Evolutionary conservation across 1,140 invertebrate genomes (phyloP).

Genomic region (Scaptomyza pallida): DNA sequence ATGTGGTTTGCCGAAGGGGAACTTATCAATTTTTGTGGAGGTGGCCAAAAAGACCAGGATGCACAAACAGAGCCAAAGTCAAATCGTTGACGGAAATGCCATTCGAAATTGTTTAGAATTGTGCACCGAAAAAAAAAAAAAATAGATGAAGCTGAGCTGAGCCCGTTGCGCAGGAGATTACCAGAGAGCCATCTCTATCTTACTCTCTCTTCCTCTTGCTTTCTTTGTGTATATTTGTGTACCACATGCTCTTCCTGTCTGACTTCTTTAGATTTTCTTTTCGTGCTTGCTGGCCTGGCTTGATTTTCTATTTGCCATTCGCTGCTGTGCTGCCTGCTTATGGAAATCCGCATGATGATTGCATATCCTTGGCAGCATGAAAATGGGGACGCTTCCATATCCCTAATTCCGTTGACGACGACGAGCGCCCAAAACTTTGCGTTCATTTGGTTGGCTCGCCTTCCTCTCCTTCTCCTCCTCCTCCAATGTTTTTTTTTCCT

Average conservation of each 20-base stretch:
- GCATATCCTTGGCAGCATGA: conserved; percentile 76
- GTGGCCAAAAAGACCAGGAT: conserved; percentile 23
- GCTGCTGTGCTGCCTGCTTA: conserved; percentile 63
- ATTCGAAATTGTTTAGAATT: conserved; percentile 82
- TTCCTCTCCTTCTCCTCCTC: conserved; percentile 37
- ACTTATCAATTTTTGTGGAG: conserved; percentile 66
- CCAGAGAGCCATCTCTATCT: conserved; percentile 16
- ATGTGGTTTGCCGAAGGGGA: conserved; percentile 26
- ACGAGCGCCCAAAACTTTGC: conserved; percentile 69
- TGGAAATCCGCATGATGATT: conserved; percentile 83
- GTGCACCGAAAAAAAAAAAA: conserved; percentile 60
- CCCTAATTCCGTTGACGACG: conserved; percentile 61
- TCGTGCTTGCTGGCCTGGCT: conserved; percentile 38
- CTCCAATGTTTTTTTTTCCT: conserved; percentile 34
- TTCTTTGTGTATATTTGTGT: conserved; percentile 20
- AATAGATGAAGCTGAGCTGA: conserved; percentile 73
- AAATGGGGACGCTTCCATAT: conserved; percentile 68
- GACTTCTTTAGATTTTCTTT: conserved; percentile 20
- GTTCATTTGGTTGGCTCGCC: conserved; percentile 73
- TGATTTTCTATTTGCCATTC: conserved; percentile 72
- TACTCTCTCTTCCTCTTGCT: not conserved
- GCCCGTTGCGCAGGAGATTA: conserved; percentile 72
- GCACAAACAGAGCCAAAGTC: conserved; percentile 63
- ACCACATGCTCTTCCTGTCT: conserved; percentile 36
- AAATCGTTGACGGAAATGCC: conserved; percentile 72